These are phyloP conservation scores for Andrena camellia DNA, from an alignment of 2,888 invertebrate species.

Conservation along the genomic window DNA sequence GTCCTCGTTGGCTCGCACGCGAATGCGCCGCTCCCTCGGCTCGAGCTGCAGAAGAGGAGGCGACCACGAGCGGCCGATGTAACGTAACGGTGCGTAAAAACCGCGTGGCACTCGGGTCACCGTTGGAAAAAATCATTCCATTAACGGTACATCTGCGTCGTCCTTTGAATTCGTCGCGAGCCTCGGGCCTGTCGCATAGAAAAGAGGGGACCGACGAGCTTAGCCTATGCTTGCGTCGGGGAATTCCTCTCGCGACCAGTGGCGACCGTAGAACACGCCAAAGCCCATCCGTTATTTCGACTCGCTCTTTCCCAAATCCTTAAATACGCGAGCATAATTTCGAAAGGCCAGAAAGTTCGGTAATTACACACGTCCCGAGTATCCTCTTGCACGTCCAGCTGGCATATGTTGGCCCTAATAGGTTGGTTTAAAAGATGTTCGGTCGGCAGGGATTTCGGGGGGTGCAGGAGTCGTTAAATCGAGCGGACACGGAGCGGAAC, in stretches of 20 bases:
- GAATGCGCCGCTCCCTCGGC: neutral
- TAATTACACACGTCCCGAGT: constrained; percentile 8
- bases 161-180: constrained; percentile 52
- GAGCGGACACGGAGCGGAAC: constrained; percentile 65
- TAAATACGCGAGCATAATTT: too few species aligned
- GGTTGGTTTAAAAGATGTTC: constrained; percentile 34
- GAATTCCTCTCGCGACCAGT: neutral
- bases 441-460: constrained; percentile 38
- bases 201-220: neutral
- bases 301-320: too few species aligned
- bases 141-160: constrained; percentile 56
- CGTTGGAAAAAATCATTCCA: constrained; percentile 44
- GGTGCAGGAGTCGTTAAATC: constrained; percentile 69
- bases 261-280: too few species aligned
- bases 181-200: constrained; percentile 3
- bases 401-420: constrained; percentile 64
- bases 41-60: neutral
- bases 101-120: constrained; percentile 29
- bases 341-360: too few species aligned
- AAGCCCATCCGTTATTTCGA: too few species aligned
- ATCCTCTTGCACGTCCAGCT: neutral
- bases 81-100: constrained; percentile 65
- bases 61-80: constrained; percentile 28
- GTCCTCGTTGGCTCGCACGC: neutral
- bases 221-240: neutral